Conservation (phyloP, 2,797 vertebrate genomes). For the Melanotaenia boesemani region DNA sequence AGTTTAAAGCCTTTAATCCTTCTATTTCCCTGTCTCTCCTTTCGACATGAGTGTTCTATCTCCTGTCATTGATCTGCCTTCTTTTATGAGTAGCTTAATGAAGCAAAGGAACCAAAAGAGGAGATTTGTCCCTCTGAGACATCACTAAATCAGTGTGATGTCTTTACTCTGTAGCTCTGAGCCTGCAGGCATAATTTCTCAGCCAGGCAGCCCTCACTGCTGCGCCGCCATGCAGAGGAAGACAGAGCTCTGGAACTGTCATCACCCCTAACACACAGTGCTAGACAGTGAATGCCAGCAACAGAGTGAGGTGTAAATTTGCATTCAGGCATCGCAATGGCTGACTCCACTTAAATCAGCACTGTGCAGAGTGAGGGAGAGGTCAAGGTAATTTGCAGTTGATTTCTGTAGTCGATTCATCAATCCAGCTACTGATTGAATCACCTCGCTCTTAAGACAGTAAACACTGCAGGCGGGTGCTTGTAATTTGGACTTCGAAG, state of each 20-base stretch:
- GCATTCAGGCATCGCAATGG: constrained; percentile 55
- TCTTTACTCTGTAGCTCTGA: constrained; percentile 60
- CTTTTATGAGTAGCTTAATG: constrained; percentile 75
- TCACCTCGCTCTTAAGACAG: constrained; percentile 46
- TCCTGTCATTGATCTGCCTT: constrained; percentile 69
- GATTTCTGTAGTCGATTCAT: constrained; percentile 68
- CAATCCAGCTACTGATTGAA: constrained; percentile 66
- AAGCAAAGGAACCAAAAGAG: constrained; percentile 60
- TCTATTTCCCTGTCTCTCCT: constrained; percentile 33
- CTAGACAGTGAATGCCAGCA: constrained; percentile 27
- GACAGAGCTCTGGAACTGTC: constrained; percentile 61
- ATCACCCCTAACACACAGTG: constrained; percentile 28
- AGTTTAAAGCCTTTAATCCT: constrained; percentile 50
- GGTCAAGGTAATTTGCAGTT: constrained; percentile 66
- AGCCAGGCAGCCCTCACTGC: constrained; percentile 39
- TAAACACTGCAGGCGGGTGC: constrained; percentile 41
- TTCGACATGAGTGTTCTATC: constrained; percentile 50
- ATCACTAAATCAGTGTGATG: constrained; percentile 72
- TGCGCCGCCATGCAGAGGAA: constrained; percentile 28
- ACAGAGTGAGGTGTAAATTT: constrained; percentile 51
- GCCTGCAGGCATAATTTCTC: constrained; percentile 56
- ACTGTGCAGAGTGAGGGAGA: constrained; percentile 47
- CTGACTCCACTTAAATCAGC: constrained; percentile 46
- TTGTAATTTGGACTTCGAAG: constrained; percentile 50
- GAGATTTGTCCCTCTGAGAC: constrained; percentile 67